Evolutionary conservation across 2,888 invertebrate species (phyloP), one percentile per base, ranked within the genome.

Genomic region (Aspidapion aeneum): DNA sequence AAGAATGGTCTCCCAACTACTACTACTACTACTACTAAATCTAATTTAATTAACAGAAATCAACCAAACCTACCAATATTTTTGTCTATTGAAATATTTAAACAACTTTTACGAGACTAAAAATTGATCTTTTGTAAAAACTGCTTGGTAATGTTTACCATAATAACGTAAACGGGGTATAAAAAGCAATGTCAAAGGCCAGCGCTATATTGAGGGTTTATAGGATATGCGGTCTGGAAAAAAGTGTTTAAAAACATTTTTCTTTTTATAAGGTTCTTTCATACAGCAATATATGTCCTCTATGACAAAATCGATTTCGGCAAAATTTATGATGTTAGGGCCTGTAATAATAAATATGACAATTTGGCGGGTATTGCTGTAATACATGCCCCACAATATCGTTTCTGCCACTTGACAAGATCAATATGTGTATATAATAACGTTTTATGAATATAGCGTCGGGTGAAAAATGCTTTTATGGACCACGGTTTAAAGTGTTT

Each of bases 341-440:
- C 50, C 51, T 59, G 59, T 52, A 59, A 22, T 52, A 52, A 52
- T 52, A 59, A 59, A 59, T 21, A 59, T 59, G 21, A 52, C 59
- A 59, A 59, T 59, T 59, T 50, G 58, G 52, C 52, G 21, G 51
- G 58, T 58, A 51, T 59, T 50, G 50, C 22, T 52, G 35, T 35
- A 35, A 35, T 35, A 35, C 52, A 52, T 59, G 59, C 22, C 51
- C 51, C 52, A 52, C 59, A 59, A 59, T 59, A 59, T 59, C 59
- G 51, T 59, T 59, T 58, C 17, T 52, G 51, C 50, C 22, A 52
- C 52, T 52, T 18, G 52, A 52, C 51, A 51, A 59, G 51, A 59
- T 50, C 59, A 52, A 22, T 35, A 35, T 35, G 35, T 35, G 35
- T 35, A 35, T 35, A 35, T 35, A 35, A 35, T 35, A 35, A 35